Percentiles rank a stretch among this genome's conserved stretches.
Evolutionary conservation across 2,888 invertebrate genomes (phyloP).

Genomic region (Diaperis boleti): DNA sequence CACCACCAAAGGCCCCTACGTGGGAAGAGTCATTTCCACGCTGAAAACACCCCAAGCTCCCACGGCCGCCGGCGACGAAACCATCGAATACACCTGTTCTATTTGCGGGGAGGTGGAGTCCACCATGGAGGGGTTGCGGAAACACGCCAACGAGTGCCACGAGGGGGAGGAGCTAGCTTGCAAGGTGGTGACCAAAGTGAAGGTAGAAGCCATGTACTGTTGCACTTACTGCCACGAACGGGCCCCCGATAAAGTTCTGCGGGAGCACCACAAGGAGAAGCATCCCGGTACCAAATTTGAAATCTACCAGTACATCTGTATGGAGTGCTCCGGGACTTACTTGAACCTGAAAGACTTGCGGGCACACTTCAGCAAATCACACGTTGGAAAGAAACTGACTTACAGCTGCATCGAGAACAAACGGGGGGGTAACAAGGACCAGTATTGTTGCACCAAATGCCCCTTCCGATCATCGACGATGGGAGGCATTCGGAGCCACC

Average conservation of each 20-base stretch:
- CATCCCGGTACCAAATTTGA: conserved; percentile 58
- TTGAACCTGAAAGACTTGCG: conserved; percentile 49
- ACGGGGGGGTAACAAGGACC: conserved; percentile 46
- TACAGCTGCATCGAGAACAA: conserved; percentile 60
- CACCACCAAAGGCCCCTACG: conserved; percentile 36
- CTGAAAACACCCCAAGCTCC: neutral
- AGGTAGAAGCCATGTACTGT: conserved; percentile 45
- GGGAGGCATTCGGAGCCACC: conserved; percentile 62
- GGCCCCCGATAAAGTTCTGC: conserved; percentile 57
- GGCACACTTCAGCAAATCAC: conserved; percentile 54
- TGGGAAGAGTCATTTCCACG: conserved; percentile 15
- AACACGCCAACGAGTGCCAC: conserved; percentile 50
- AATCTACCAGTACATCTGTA: conserved; percentile 56
- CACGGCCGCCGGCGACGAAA: neutral
- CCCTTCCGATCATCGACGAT: conserved; percentile 60
- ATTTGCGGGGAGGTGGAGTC: conserved; percentile 50
- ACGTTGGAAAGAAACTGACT: conserved; percentile 54
- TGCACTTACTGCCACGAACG: conserved; percentile 58
- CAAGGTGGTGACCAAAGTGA: conserved; percentile 33
- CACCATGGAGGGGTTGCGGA: conserved; percentile 40
- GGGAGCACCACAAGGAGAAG: conserved; percentile 58
- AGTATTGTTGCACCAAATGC: conserved; percentile 57
- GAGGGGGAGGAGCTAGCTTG: conserved; percentile 21
- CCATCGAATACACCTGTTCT: conserved; percentile 44
- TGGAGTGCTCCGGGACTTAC: conserved; percentile 53